These are phyloP conservation scores for Yponomeuta plumbellus DNA, from an alignment of 2,888 invertebrate species.

Conservation along the genomic window DNA sequence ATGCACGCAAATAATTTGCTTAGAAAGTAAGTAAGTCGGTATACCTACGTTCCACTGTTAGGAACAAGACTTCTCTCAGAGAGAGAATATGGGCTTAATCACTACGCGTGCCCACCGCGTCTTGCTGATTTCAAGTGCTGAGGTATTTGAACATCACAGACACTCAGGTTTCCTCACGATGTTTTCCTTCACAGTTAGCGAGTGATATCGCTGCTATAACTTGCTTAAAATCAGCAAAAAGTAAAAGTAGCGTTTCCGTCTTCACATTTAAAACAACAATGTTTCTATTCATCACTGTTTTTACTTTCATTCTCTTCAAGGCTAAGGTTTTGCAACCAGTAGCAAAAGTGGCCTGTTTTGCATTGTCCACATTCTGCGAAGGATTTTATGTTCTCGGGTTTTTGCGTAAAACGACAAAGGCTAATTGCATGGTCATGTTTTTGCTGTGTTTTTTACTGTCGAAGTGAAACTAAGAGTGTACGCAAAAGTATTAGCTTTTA, in stretches of 20 bases:
- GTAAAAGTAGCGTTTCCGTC: constrained; percentile 13
- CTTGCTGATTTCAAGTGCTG: no score
- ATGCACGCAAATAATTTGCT: constrained; percentile 23
- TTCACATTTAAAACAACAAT: constrained; percentile 7
- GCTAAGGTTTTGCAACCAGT: constrained; percentile 31
- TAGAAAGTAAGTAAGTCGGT: no score
- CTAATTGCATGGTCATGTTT: constrained; percentile 29
- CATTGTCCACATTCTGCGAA: constrained; percentile 45
- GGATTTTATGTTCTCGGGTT: constrained; percentile 44
- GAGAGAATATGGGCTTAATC: no score
- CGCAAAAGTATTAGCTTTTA: constrained; percentile 20
- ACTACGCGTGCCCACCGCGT: no score
- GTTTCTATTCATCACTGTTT: constrained; percentile 10
- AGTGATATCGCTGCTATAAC: no score
- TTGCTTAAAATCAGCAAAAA: constrained; percentile 25
- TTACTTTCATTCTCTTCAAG: constrained; percentile 8
- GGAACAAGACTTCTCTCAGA: no score
- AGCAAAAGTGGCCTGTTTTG: constrained; percentile 31
- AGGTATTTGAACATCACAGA: no score
- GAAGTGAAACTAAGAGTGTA: constrained; percentile 37
- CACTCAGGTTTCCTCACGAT: no score
- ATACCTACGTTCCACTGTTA: no score
- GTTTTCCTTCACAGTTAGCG: no score
- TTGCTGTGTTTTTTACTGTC: constrained; percentile 29
- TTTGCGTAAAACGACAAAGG: constrained; percentile 42